Evolutionary conservation across 2,888 invertebrate genomes (phyloP), one percentile per base, ranked within the genome.

Genomic region (Ptychoptera albimana): DNA sequence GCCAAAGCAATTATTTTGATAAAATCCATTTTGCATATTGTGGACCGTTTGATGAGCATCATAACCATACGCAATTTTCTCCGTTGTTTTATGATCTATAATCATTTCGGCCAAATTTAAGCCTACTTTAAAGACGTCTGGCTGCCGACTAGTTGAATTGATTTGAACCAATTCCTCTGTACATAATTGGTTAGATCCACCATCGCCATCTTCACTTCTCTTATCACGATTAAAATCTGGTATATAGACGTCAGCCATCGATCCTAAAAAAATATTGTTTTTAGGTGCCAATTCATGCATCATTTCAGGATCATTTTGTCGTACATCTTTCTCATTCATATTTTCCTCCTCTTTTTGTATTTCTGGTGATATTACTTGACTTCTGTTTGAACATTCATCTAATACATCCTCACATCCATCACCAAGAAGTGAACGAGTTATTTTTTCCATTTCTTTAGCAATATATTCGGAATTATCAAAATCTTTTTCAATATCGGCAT

Each of bases 1-100:
- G 14, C 46, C 49, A 41, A 53, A 54, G 39, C 48, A 49, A 5
- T 48, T 39, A 43, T 55, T 55, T 45, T 54, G 53, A 37, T 52
- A 54, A 39, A 54, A 52, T 7, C 54, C 52, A 42, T 52, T 45
- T 42, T 39, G 42, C 44, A 11, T 48, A 23, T 39, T 29, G 12
- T 39, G 36, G 14, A 3, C 37, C 37, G 5, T n/a, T 15, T n/a
- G 14, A 5, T 23, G 23, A 23, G 23, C 23, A 23, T 23, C 23
- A 23, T 5, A 23, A 5, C 7, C 23, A n/a, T n/a, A n/a, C 23
- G 23, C 7, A 7, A 35, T 34, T 14, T 42, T 34, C 8, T 9
- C 32, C 4, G 4, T 32, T 32, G 6, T 8, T 32, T 11, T 32
- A 7, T 32, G 32, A 4, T 32, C 32, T 7, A 11, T 4, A 2